Percentiles rank a stretch among this genome's conserved stretches.
phyloP scores from a whole-genome alignment of 1,140 invertebrate genomes.

The Drosophila ohnishii region DNA sequence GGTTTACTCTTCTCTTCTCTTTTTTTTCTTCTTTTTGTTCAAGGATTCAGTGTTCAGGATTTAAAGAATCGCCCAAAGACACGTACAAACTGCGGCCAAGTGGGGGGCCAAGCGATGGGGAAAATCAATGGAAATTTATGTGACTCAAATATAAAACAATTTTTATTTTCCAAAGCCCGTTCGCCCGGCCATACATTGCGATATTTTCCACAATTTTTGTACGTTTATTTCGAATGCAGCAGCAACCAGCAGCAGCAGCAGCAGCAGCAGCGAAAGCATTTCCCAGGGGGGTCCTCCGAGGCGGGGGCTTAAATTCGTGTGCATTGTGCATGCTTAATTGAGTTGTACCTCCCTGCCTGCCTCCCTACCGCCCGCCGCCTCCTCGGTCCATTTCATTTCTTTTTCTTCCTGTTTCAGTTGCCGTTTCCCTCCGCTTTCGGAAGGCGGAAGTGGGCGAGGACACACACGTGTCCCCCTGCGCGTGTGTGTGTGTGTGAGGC shows the following conservation, averaged over 20 bases:
- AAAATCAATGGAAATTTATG: slow-evolving; percentile 75
- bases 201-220: slow-evolving; percentile 49
- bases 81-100: slow-evolving; percentile 9
- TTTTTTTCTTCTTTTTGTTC: neutral
- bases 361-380: neutral
- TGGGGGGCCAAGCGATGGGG: slow-evolving; percentile 9
- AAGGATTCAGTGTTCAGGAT: neutral
- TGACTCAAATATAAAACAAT: slow-evolving; percentile 72
- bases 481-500: slow-evolving; percentile 39
- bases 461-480: neutral
- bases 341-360: slow-evolving; percentile 41
- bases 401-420: slow-evolving; percentile 6
- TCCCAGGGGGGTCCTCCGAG: slow-evolving; percentile 19
- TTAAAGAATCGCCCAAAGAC: slow-evolving; percentile 33
- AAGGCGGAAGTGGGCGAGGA: slow-evolving; percentile 35
- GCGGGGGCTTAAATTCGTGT: slow-evolving; percentile 62
- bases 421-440: neutral
- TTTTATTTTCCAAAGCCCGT: slow-evolving; percentile 40
- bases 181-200: slow-evolving; percentile 24
- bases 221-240: slow-evolving; percentile 43
- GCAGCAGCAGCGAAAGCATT: slow-evolving; percentile 62
- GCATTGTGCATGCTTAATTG: slow-evolving; percentile 80
- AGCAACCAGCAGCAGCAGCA: slow-evolving; percentile 3
- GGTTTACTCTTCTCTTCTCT: neutral
- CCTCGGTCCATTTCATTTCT: neutral